These are phyloP conservation scores for Pseudomyrmex pallidus DNA, from an alignment of 1,140 invertebrate species.

Conservation along the genomic window DNA sequence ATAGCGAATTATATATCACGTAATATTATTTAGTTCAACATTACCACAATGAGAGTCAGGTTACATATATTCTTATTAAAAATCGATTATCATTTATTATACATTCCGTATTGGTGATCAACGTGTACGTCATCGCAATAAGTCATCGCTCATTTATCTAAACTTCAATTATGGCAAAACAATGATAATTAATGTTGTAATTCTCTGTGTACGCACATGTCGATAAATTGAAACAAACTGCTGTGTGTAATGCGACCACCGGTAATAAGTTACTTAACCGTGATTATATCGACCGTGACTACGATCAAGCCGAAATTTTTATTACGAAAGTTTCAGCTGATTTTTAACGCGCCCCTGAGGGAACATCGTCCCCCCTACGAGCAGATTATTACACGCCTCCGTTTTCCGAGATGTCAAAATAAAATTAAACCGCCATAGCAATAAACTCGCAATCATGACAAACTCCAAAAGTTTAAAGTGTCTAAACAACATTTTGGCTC, in stretches of 20 bases:
- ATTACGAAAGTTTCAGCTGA: slow-evolving; percentile 65
- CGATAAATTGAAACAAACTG: slow-evolving; percentile 57
- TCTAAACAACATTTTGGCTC: neutral
- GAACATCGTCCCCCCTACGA: neutral
- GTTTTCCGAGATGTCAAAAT: neutral
- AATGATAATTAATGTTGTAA: slow-evolving; percentile 20
- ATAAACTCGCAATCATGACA: slow-evolving; percentile 15
- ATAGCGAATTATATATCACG: neutral
- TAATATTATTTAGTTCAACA: slow-evolving; percentile 21
- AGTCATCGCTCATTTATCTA: slow-evolving; percentile 4
- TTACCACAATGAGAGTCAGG: neutral
- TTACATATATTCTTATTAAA: neutral
- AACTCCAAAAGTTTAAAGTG: neutral
- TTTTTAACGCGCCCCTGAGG: neutral
- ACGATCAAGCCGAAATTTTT: slow-evolving; percentile 54
- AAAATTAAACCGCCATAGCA: slow-evolving; percentile 10
- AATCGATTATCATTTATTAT: neutral
- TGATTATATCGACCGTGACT: slow-evolving; percentile 29
- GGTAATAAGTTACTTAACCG: slow-evolving; percentile 38
- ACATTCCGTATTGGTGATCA: neutral
- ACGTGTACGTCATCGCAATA: neutral
- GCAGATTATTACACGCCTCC: neutral
- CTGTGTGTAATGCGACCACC: neutral
- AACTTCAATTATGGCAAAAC: slow-evolving; percentile 5
- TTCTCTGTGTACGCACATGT: neutral